phyloP scores from a whole-genome alignment of 2,113 vertebrate genomes.

The Burhinus oedicnemus region DNA sequence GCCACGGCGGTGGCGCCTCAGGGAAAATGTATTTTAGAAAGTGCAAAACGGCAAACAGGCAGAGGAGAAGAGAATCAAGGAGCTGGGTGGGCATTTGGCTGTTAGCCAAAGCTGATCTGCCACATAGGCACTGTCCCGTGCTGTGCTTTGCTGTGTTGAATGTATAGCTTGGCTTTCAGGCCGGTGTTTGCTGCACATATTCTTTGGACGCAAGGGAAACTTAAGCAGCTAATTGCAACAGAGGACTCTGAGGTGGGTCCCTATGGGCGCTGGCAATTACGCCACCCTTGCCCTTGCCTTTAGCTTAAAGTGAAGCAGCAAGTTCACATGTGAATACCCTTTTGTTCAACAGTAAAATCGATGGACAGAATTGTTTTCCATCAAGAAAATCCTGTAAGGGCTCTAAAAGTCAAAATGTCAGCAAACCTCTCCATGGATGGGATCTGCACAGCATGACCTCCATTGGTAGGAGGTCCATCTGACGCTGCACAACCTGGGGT shows the following conservation, averaged over 20 bases:
- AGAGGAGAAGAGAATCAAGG: not conserved
- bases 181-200: not conserved
- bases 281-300: rapidly evolving
- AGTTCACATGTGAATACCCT: not conserved
- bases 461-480: not conserved
- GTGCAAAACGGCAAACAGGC: not conserved
- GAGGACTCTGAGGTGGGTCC: not conserved
- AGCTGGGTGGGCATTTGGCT: not conserved
- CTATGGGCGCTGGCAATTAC: not conserved
- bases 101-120: not conserved
- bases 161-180: not conserved
- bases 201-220: not conserved
- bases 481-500: not conserved
- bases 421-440: rapidly evolving
- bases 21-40: not conserved
- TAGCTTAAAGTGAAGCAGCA: not conserved
- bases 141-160: not conserved
- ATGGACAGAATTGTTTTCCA: not conserved
- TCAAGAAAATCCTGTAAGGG: not conserved
- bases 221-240: not conserved
- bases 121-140: rapidly evolving
- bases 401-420: not conserved
- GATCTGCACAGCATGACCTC: not conserved
- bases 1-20: not conserved
- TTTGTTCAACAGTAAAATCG: not conserved